Percentiles rank a stretch among this genome's conserved stretches.
phyloP scores from a whole-genome alignment of 2,888 invertebrate genomes.

The Ochropleura plecta region DNA sequence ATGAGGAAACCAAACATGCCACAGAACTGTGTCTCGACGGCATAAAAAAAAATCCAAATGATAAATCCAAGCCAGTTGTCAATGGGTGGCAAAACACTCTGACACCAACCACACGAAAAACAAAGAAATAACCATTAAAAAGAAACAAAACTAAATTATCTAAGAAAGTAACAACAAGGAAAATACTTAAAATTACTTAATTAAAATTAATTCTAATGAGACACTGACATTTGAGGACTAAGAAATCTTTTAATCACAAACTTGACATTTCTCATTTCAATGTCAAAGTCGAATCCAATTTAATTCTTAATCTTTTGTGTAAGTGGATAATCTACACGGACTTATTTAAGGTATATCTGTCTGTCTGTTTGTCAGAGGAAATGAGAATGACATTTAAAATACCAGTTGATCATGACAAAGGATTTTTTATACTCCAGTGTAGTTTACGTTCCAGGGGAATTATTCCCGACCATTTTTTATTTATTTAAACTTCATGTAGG shows the following conservation, averaged over 20 bases:
- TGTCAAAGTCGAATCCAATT: not conserved
- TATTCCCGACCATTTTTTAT: no score
- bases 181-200: not conserved
- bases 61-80: no score
- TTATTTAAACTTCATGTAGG: no score
- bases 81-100: no score
- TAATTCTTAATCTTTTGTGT: not conserved
- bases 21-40: no score
- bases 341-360: not conserved
- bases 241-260: not conserved
- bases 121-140: not conserved
- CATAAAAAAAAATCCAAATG: no score
- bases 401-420: not conserved
- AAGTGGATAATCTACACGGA: not conserved
- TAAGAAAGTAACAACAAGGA: not conserved
- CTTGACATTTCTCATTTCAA: not conserved
- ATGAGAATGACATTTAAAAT: no score
- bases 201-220: not conserved
- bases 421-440: no score
- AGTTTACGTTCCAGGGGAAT: no score
- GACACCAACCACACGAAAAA: no score
- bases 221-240: not conserved
- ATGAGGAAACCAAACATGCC: no score
- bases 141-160: not conserved
- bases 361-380: not conserved